Evolutionary conservation across 2,797 vertebrate species (phyloP).

Genomic region (Myoxocephalus aenaeus): DNA sequence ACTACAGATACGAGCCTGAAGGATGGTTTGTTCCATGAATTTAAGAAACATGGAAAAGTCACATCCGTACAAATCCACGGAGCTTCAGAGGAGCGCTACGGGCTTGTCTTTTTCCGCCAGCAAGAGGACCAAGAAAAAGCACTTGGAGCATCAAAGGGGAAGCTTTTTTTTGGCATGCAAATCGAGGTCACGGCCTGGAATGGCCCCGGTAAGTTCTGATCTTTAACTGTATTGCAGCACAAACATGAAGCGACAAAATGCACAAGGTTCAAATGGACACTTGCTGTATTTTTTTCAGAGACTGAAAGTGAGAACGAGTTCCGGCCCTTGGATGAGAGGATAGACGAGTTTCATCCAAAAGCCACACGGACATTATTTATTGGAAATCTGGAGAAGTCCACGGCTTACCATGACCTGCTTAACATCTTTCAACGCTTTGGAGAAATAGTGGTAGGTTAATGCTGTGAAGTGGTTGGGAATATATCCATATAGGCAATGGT

Average conservation of each 20-base stretch:
- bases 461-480: slow-evolving; percentile 7
- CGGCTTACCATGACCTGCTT: slow-evolving; percentile 95
- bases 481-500: neutral
- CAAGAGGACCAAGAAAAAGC: slow-evolving; percentile 99
- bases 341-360: slow-evolving; percentile 99
- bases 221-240: slow-evolving; percentile 5
- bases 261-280: slow-evolving; percentile 13
- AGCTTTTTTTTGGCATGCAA: slow-evolving; percentile 99
- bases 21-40: slow-evolving; percentile 99
- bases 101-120: slow-evolving; percentile 98
- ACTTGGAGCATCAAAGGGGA: slow-evolving; percentile 95
- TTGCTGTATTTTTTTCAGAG: slow-evolving; percentile 82
- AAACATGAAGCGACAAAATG: slow-evolving; percentile 13
- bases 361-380: slow-evolving; percentile 98
- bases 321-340: slow-evolving; percentile 96
- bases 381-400: slow-evolving; percentile 98
- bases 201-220: slow-evolving; percentile 90
- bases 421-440: slow-evolving; percentile 99
- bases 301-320: slow-evolving; percentile 99
- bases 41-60: slow-evolving; percentile 99
- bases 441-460: slow-evolving; percentile 94
- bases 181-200: slow-evolving; percentile 98
- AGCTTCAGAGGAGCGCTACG: slow-evolving; percentile 95
- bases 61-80: slow-evolving; percentile 99
- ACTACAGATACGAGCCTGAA: slow-evolving; percentile 96